Percentiles rank a stretch among this genome's conserved stretches.
phyloP scores from a whole-genome alignment of 2,888 invertebrate species.

The Glomeris marginata region DNA sequence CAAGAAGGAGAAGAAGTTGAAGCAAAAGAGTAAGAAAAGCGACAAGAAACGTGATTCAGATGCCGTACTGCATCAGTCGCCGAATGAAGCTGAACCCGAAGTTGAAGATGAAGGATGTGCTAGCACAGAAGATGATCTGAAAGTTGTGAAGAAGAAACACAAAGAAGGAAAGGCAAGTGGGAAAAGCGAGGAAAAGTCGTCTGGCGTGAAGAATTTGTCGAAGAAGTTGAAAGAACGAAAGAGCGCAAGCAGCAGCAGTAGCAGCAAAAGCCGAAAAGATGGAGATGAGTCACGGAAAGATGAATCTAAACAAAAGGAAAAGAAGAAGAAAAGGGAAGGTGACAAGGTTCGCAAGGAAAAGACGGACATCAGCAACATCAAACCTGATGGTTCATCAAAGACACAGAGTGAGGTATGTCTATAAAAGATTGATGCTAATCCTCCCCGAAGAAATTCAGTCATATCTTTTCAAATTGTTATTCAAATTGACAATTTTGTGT shows the following conservation, averaged over 20 bases:
- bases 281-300: constrained; percentile 22
- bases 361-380: constrained; percentile 16
- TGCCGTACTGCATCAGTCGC: background rate
- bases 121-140: background rate
- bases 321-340: constrained; percentile 45
- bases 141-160: constrained; percentile 9
- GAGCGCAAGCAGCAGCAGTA: constrained; percentile 9
- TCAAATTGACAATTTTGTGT: no score
- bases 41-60: constrained; percentile 2
- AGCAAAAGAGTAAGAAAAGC: constrained; percentile 7
- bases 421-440: no score
- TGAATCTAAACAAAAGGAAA: constrained; percentile 35
- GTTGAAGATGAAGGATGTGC: constrained; percentile 10
- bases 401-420: no score
- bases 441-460: no score
- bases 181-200: constrained; percentile 16
- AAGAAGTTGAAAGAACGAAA: constrained; percentile 14
- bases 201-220: constrained; percentile 6
- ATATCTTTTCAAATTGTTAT: no score
- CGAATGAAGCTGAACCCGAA: constrained; percentile 8
- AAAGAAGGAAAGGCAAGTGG: constrained; percentile 10
- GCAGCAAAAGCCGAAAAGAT: constrained; percentile 15
- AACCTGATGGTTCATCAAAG: no score
- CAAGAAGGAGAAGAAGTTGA: constrained; percentile 2
- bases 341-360: constrained; percentile 15